Base-by-base conservation (phyloP, 2,797 vertebrate species). In the Melanotaenia maccullochi region DNA sequence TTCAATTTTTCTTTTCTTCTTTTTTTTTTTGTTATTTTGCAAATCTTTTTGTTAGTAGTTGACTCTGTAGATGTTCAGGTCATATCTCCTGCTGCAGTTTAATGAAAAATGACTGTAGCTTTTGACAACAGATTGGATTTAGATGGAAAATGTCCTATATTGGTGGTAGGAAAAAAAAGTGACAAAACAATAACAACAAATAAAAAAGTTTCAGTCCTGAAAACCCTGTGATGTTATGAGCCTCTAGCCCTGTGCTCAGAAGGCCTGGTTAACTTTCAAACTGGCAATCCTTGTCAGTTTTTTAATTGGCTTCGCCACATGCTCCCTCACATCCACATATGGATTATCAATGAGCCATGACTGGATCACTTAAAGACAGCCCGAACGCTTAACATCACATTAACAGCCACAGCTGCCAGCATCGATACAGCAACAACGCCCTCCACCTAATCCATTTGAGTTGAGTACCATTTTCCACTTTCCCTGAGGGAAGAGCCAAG, bases 271-370 rank as follows among this genome's bases (percentile, higher is more conserved):
- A 58, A 66, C 57, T 76, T 22, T 0, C 24, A 71, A 28, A 52
- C 42, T 68, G 54, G 28, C 49, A 60, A 49, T 30, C 30, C 54
- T 28, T 66, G 40, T 83, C 56, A 49, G 63, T 60, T 75, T 79
- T 65, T 44, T 65, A 52, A 83, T 64, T 12, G 7, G 56, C 60
- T 36, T 51, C 30, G 16, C 25, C 24, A 32, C 59, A 68, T 66
- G 38, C 57, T 75, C 35, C 40, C 64, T 68, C 60, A 51, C 66
- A n/a, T 72, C 25, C 40, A 59, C 84, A 40, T 76, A 82, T 86
- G 82, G 73, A 71, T 79, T 68, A 76, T 81, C 71, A 87, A 80
- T 87, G 80, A 81, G 59, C 72, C 78, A 49, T 85, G 76, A 78
- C 77, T 13, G 30, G 59, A 76, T 68, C 68, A 40, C 71, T 81